Evolutionary conservation across 2,888 invertebrate species (phyloP).

Genomic region (Apodemia zela): DNA sequence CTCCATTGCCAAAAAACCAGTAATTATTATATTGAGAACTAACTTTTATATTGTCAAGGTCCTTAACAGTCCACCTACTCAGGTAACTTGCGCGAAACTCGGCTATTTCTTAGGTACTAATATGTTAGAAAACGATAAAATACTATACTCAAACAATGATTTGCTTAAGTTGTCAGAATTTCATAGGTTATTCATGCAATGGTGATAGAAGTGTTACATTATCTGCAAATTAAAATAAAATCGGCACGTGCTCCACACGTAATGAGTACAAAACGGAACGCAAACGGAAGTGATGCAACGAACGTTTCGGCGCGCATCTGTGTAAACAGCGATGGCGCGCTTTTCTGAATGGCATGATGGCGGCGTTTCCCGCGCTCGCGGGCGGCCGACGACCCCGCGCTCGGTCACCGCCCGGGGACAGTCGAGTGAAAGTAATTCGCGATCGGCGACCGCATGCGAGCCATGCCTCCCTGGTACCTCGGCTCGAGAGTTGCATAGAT

Average conservation of each 20-base stretch:
- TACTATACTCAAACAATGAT: neutral
- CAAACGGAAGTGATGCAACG: slow-evolving; percentile 77
- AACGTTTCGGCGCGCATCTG: slow-evolving; percentile 78
- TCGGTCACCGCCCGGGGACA: slow-evolving; percentile 75
- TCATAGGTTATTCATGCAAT: neutral
- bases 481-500: slow-evolving; percentile 37
- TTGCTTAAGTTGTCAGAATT: neutral
- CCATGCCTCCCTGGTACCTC: slow-evolving; percentile 65
- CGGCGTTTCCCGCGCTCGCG: slow-evolving; percentile 70
- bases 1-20: neutral
- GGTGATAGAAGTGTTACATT: slow-evolving; percentile 8
- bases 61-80: neutral
- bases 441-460: slow-evolving; percentile 66
- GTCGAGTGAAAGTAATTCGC: slow-evolving; percentile 79
- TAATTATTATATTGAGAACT: neutral
- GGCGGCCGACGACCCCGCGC: slow-evolving; percentile 66
- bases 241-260: slow-evolving; percentile 56
- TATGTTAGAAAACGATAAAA: neutral
- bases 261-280: slow-evolving; percentile 66
- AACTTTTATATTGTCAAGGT: neutral
- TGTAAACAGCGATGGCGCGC: slow-evolving; percentile 70
- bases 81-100: neutral
- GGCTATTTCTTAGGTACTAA: neutral
- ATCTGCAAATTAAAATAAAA: slow-evolving; percentile 43
- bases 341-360: slow-evolving; percentile 73